Evolutionary conservation across 2,113 vertebrate genomes (phyloP), one percentile per base, ranked within the genome.

Genomic region (Aplodontia rufa): DNA sequence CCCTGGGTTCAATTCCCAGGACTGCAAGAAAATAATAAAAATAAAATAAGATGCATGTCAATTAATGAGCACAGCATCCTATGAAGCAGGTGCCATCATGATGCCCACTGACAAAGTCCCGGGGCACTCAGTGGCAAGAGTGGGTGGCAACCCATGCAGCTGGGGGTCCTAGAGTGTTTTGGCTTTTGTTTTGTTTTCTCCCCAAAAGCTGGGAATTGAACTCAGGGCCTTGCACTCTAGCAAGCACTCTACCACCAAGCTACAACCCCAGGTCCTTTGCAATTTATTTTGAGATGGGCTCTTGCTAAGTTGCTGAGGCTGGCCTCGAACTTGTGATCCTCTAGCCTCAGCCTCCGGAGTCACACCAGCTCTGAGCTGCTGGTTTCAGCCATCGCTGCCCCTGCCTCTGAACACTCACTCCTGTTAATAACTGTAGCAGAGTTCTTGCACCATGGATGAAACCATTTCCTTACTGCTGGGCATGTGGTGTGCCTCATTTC

Each of bases 351-450:
- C 69, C 69, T 72, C 69, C 37, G 9, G 1, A 49, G 51, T 72
- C 26, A 12, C 10, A 79, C 35, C 55, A 3, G 4, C 32, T 35
- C 35, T 32, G 60, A 55, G n/a, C n/a, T 8, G 51, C 60, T 79
- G 60, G 51, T 22, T 26, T 30, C 32, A 13, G 2, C 30, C 20
- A 5, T 32, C 62, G 6, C 11, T 19, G 8, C 1, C 28, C 19
- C 14, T 1, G 2, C 20, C n/a, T n/a, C n/a, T n/a, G n/a, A n/a
- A n/a, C n/a, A n/a, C 5, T 17, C 42, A 1, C 35, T 28, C 20
- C 2, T 6, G 19, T 69, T 87, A 20, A n/a, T 8, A 22, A 42
- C 35, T 19, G 32, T 3, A 4, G 22, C 12, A 1, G 7, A 19
- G 47, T 19, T 55, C 68, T 66, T 22, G 13, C 5, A 22, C 35